Percentiles rank a stretch among this genome's conserved stretches.
phyloP scores from a whole-genome alignment of 2,113 vertebrate species.

The Sisor rabdophorus region DNA sequence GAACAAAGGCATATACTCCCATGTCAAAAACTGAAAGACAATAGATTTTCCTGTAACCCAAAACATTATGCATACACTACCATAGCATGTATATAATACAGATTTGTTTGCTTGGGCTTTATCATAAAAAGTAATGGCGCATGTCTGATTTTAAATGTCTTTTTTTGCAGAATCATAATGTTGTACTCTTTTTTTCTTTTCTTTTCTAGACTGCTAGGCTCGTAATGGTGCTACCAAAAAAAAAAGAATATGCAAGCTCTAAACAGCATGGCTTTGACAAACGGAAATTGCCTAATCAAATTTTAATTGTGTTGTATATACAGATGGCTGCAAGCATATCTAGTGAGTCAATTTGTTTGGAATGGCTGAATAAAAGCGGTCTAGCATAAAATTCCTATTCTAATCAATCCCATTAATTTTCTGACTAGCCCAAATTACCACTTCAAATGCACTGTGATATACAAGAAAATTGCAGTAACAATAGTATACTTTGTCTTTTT shows the following conservation, averaged over 20 bases:
- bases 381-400: conserved; percentile 21
- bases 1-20: neutral
- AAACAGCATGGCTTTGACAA: conserved; percentile 29
- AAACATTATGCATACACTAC: neutral
- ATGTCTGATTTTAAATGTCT: conserved; percentile 28
- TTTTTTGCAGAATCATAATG: conserved; percentile 15
- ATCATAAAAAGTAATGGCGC: conserved; percentile 32
- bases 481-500: neutral
- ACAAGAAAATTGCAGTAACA: neutral
- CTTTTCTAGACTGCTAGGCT: conserved; percentile 26
- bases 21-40: neutral
- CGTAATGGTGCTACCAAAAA: conserved; percentile 24
- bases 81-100: neutral
- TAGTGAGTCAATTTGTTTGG: conserved; percentile 24
- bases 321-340: conserved; percentile 17
- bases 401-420: conserved; percentile 23
- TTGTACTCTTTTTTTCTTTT: conserved; percentile 22
- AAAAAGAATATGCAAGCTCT: conserved; percentile 8
- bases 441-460: conserved; percentile 11
- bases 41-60: neutral
- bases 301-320: conserved; percentile 34
- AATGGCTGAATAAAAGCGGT: conserved; percentile 14
- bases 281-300: conserved; percentile 32
- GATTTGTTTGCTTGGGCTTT: conserved; percentile 7
- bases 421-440: conserved; percentile 1